Evolutionary conservation across 2,888 invertebrate genomes (phyloP), one percentile per base, ranked within the genome.

Genomic region (Coecobrya sp.): DNA sequence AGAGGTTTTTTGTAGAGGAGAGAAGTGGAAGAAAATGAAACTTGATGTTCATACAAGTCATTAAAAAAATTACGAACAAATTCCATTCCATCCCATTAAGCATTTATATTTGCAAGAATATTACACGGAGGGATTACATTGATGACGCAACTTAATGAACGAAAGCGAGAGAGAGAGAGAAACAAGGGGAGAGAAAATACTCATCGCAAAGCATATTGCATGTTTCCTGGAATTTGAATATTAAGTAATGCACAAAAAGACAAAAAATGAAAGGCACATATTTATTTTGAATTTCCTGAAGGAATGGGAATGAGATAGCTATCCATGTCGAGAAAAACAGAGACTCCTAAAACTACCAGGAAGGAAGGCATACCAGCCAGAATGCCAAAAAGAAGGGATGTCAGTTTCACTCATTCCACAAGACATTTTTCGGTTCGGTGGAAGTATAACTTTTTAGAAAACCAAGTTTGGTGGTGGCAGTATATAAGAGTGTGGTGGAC

Each of bases 21-120:
- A 68, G 13, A 36, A 36, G 36, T 36, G 68, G 16, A 68, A 68
- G 76, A 30, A 81, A 79, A 79, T 79, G 55, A 81, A 81, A 81
- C 10, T 19, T 81, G 52, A 36, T 27, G 81, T 55, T 55, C 59
- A 59, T 81, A 81, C 81, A 81, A 81, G 81, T 59, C 59, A 59
- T 81, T 59, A 55, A 81, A 84, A 87, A 87, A 87, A 87, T 55
- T 73, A 70, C 76, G 19, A 36, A 87, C 86, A 87, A 87, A 87
- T 87, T 87, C 73, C 86, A 87, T 87, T 87, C 86, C 76, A 87
- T 76, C 86, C 86, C 86, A 87, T 87, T 87, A 87, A 87, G 25
- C 73, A 76, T 87, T 87, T 87, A 81, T 62, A 87, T 87, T 76
- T 87, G 70, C 62, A 87, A 55, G 73, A 36, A 76, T 87, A 87